A percentile compares a stretch with the other conserved stretches of the same genome.
Evolutionary conservation across 2,888 invertebrate species (phyloP).

Genomic region (Drosophila picticornis): DNA sequence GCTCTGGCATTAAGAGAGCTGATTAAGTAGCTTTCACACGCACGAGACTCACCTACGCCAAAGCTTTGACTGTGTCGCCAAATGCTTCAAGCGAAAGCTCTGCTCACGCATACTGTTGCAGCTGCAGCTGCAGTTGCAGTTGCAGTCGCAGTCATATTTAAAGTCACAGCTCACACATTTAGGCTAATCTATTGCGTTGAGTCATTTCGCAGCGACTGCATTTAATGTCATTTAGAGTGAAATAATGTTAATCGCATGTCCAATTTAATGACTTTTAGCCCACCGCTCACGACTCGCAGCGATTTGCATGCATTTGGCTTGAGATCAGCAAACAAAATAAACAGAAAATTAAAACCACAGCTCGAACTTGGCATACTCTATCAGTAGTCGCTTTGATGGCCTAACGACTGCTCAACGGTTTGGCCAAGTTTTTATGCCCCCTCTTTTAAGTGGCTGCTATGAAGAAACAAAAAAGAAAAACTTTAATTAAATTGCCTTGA

Average conservation of each 20-base stretch:
- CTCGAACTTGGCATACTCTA: constrained; percentile 24
- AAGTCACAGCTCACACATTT: constrained; percentile 41
- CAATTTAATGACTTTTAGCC: constrained; percentile 76
- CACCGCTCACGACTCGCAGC: constrained; percentile 50
- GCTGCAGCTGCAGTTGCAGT: neutral
- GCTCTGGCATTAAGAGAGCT: constrained; percentile 4
- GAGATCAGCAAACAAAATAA: constrained; percentile 53
- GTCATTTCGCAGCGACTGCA: constrained; percentile 50
- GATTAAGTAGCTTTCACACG: constrained; percentile 21
- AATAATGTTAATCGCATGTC: constrained; percentile 80
- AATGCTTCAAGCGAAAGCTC: constrained; percentile 16
- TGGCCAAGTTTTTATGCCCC: constrained; percentile 6
- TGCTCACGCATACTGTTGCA: neutral
- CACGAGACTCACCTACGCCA: constrained; percentile 7
- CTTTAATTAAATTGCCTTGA: constrained; percentile 79
- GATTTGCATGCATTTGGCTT: constrained; percentile 61
- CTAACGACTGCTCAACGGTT: neutral
- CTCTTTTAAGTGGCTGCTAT: neutral
- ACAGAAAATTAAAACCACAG: constrained; percentile 10
- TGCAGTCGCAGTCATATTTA: constrained; percentile 4
- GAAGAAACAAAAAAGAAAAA: constrained; percentile 27
- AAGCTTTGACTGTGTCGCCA: neutral
- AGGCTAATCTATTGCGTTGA: constrained; percentile 58
- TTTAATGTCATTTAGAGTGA: constrained; percentile 75
- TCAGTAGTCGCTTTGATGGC: neutral